Percentiles rank a stretch among this genome's conserved stretches.
Evolutionary conservation across 2,888 invertebrate species (phyloP).

Genomic region (Tetramorium bicarinatum): DNA sequence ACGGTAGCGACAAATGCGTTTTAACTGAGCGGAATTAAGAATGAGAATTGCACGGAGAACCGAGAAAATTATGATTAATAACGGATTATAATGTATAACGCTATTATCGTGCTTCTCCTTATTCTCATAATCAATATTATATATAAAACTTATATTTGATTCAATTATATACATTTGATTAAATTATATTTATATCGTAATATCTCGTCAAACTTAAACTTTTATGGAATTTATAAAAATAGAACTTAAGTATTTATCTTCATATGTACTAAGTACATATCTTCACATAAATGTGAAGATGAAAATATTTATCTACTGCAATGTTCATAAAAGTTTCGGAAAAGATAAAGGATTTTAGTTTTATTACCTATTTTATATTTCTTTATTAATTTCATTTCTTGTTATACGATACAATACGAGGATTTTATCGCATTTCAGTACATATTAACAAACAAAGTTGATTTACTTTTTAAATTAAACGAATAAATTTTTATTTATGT

Average conservation of each 20-base stretch:
- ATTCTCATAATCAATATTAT: not conserved
- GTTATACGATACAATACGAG: not conserved
- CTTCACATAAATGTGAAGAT: not conserved
- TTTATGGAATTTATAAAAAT: conserved; percentile 7
- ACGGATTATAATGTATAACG: not conserved
- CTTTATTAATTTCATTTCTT: not conserved
- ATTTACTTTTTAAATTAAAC: conserved; percentile 16
- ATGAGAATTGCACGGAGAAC: not conserved
- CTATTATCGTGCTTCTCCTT: not conserved
- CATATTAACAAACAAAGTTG: not conserved
- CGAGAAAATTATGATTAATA: conserved; percentile 1
- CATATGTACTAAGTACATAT: no score
- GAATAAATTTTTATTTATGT: not conserved
- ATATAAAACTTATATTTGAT: conserved; percentile 17
- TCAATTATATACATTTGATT: not conserved
- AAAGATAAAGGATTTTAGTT: not conserved
- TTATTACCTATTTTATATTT: not conserved
- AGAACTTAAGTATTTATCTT: not conserved
- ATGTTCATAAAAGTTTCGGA: not conserved
- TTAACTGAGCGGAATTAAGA: conserved; percentile 1
- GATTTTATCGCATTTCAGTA: not conserved
- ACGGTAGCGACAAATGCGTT: conserved; percentile 23
- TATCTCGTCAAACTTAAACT: not conserved
- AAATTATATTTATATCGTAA: not conserved
- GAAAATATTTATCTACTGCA: not conserved